Base-by-base conservation (phyloP, 2,888 invertebrate species). In the Myopa testacea region DNA sequence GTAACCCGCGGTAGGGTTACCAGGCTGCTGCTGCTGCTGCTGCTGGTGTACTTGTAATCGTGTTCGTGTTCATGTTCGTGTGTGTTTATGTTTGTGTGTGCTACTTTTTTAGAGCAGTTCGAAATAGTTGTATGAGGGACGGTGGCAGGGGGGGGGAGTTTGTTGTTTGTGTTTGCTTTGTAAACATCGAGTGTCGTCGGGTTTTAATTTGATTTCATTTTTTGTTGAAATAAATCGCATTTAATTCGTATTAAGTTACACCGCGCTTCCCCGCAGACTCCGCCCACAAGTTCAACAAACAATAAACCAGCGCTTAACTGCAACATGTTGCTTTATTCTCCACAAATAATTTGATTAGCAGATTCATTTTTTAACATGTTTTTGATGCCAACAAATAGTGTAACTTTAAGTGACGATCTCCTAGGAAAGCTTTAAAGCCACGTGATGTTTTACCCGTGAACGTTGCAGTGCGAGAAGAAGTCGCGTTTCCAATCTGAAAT, bases 401-500 rank as follows among this genome's bases (percentile, higher is more conserved):
- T 45, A 45, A 45, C 10, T 45, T 10, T n/a, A n/a, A n/a, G 45
- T 45, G 26, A 26, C 2, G 26, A n/a, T n/a, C n/a, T n/a, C n/a
- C n/a, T n/a, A n/a, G n/a, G n/a, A 1, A 2, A 26, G 26, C 1
- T 2, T 26, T 26, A 26, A 26, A 26, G 26, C 10, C 45, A 3
- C 45, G 45, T 45, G 45, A 8, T 45, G 45, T 8, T 1, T 45
- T 45, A 10, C 45, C 6, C 7, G 6, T 81, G 74, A 58, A 87
- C 83, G 82, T 87, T 87, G 78, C 87, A 87, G 40, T 87, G 87
- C 65, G 84, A 85, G 16, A 85, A 82, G 74, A 81, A 83, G 76
- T 87, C 87, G 60, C 80, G 80, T 76, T 84, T 84, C 87, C 87
- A 87, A 78, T 84, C 87, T 87, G 80, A 55, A 81, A 81, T 73